A percentile compares a stretch with the other conserved stretches of the same genome.
These are phyloP conservation scores for Leptarthrus brevirostris DNA, from an alignment of 2,888 invertebrate genomes.

Conservation along the genomic window DNA sequence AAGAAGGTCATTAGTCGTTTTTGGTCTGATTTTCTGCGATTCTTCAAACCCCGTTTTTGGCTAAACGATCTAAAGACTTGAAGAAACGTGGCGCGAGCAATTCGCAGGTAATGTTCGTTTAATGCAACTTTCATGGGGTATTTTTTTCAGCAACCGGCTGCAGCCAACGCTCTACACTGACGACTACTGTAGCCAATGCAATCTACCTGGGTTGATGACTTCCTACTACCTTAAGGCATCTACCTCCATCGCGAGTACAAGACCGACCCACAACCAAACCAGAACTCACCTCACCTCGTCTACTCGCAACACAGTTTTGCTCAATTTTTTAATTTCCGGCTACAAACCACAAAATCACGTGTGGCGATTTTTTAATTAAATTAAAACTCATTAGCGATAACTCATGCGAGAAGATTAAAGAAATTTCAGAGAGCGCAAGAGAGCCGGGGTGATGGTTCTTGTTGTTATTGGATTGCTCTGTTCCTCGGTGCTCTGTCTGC, in stretches of 20 bases:
- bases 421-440: conserved; percentile 43
- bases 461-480: no score
- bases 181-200: no score
- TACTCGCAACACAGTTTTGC: conserved; percentile 31
- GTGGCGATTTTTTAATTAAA: conserved; percentile 57
- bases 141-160: not conserved
- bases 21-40: not conserved
- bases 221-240: no score
- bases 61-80: no score
- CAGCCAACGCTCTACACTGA: not conserved
- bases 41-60: no score
- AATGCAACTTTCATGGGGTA: no score
- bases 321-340: conserved; percentile 47
- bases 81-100: no score
- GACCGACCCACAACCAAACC: no score
- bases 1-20: conserved; percentile 26
- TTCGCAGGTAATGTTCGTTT: no score
- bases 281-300: no score
- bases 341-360: conserved; percentile 56
- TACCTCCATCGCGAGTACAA: no score
- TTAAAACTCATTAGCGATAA: conserved; percentile 58
- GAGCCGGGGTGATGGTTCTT: conserved; percentile 46
- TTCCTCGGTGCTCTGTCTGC: conserved; percentile 6
- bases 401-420: conserved; percentile 56
- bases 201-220: no score